A percentile compares a stretch with the other conserved stretches of the same genome.
phyloP scores from a whole-genome alignment of 2,888 invertebrate genomes.

The Tillus elongatus region DNA sequence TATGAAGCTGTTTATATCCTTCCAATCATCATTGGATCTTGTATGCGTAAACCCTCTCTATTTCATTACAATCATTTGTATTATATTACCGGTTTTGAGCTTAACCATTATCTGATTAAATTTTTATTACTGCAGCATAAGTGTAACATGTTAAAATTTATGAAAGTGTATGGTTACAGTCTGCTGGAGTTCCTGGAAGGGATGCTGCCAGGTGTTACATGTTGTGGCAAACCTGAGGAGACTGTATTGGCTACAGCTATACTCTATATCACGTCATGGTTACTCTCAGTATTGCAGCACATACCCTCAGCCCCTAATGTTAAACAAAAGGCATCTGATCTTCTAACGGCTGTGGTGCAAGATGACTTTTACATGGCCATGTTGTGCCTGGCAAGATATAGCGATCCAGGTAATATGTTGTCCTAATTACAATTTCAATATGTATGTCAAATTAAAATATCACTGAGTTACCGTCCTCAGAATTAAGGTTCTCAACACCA shows the following conservation, averaged over 20 bases:
- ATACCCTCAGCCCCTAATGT: conserved; percentile 40
- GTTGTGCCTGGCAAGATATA: conserved; percentile 74
- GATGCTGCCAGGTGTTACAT: conserved; percentile 51
- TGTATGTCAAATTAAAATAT: background rate
- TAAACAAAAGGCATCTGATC: conserved; percentile 56
- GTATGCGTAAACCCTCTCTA: too few relatives aligned
- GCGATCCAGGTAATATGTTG: conserved; percentile 58
- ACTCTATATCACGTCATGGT: conserved; percentile 73
- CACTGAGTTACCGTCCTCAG: too few relatives aligned
- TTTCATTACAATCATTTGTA: too few relatives aligned
- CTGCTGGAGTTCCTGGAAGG: conserved; percentile 77
- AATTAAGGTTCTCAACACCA: too few relatives aligned
- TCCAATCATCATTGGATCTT: too few relatives aligned
- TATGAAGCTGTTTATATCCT: too few relatives aligned
- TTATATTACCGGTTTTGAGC: too few relatives aligned
- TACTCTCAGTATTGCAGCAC: conserved; percentile 62
- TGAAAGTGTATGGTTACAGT: too few relatives aligned
- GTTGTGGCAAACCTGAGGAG: conserved; percentile 79
- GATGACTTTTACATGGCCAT: conserved; percentile 68
- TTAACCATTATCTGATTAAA: too few relatives aligned
- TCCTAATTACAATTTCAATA: background rate
- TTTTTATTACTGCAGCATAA: too few relatives aligned
- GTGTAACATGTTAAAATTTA: too few relatives aligned
- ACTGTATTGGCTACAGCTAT: conserved; percentile 73
- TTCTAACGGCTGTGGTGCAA: conserved; percentile 51